Conservation (phyloP, 2,888 invertebrate genomes). For the Drosophila kanekoi region DNA sequence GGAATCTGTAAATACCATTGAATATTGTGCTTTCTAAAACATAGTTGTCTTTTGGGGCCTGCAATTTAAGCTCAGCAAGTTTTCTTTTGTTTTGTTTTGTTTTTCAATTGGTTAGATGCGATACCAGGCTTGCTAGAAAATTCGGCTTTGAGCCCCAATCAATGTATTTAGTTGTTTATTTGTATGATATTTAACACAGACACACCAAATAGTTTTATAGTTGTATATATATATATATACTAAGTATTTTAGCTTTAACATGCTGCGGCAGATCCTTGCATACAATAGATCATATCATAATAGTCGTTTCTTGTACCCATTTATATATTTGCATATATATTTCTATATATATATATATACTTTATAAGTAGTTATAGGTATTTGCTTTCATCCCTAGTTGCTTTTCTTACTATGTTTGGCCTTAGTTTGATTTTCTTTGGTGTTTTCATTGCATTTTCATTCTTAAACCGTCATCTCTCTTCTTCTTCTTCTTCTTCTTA, state of each 20-base stretch:
- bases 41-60: no score
- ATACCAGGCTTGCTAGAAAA: slow-evolving; percentile 1
- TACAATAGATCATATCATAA: slow-evolving; percentile 14
- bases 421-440: slow-evolving; percentile 63
- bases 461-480: slow-evolving; percentile 53
- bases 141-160: not conserved
- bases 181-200: slow-evolving; percentile 32
- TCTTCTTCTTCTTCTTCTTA: not conserved
- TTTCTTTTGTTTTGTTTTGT: no score
- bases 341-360: not conserved
- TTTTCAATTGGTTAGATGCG: no score
- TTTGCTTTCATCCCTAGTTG: slow-evolving; percentile 45
- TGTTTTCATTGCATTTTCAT: slow-evolving; percentile 73
- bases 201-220: slow-evolving; percentile 26
- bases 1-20: no score
- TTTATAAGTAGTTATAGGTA: slow-evolving; percentile 10
- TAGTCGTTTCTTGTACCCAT: slow-evolving; percentile 6
- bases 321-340: slow-evolving; percentile 10
- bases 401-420: slow-evolving; percentile 48
- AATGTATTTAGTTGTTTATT: not conserved
- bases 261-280: slow-evolving; percentile 15
- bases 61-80: no score
- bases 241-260: slow-evolving; percentile 35
- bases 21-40: no score
- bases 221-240: slow-evolving; percentile 25